Evolutionary conservation across 2,888 invertebrate genomes (phyloP).

Genomic region (Drosophila merina): DNA sequence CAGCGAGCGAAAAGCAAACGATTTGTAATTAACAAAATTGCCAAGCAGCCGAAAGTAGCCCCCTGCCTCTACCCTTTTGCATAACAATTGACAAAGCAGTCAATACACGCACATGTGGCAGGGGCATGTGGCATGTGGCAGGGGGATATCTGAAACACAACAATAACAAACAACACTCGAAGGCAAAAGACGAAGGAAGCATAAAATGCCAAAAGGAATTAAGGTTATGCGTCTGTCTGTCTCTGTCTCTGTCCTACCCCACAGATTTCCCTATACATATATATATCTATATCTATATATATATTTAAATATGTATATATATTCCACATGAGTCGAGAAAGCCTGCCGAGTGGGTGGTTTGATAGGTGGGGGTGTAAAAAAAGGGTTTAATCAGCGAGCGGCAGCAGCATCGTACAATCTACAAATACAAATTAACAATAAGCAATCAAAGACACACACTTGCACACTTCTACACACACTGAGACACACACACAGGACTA

Average conservation of each 20-base stretch:
- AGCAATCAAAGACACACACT: constrained; percentile 73
- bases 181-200: constrained; percentile 64
- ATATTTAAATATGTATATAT: constrained; percentile 39
- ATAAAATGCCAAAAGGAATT: constrained; percentile 76
- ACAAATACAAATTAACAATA: constrained; percentile 79
- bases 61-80: constrained; percentile 25
- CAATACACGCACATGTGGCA: constrained; percentile 52
- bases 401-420: constrained; percentile 56
- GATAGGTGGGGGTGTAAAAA: constrained; percentile 55
- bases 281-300: constrained; percentile 9
- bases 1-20: constrained; percentile 54
- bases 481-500: constrained; percentile 16
- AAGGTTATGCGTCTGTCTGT: constrained; percentile 51
- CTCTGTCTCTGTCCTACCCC: constrained; percentile 6
- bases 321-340: constrained; percentile 48
- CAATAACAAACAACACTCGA: constrained; percentile 65
- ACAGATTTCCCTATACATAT: background rate
- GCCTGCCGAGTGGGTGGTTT: constrained; percentile 24
- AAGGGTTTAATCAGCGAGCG: constrained; percentile 76
- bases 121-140: background rate
- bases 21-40: constrained; percentile 84
- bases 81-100: constrained; percentile 75
- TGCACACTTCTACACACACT: constrained; percentile 4
- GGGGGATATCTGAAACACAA: constrained; percentile 45
- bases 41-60: constrained; percentile 79